A percentile compares a stretch with the other conserved stretches of the same genome.
Evolutionary conservation across 2,888 invertebrate genomes (phyloP).

Genomic region (Polyommatus iphigenia): DNA sequence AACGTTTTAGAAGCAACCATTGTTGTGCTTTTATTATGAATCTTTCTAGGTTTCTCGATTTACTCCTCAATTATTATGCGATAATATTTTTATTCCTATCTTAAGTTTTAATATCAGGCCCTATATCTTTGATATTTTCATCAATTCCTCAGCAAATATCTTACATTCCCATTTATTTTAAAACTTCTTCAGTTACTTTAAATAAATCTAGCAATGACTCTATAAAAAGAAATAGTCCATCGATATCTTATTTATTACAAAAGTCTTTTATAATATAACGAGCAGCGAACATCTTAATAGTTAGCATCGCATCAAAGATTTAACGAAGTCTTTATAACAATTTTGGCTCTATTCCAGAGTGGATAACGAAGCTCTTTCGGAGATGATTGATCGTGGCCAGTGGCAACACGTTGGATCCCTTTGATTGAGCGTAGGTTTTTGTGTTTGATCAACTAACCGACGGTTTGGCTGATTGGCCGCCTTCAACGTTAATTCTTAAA

Average conservation of each 20-base stretch:
- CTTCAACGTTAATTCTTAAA: constrained; percentile 71
- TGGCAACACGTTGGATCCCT: constrained; percentile 69
- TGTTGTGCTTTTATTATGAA: neutral
- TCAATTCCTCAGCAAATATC: neutral
- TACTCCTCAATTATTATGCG: neutral
- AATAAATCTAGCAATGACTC: constrained; percentile 9
- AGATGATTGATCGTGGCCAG: constrained; percentile 69
- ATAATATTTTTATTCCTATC: neutral
- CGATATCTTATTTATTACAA: constrained; percentile 27
- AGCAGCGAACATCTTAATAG: constrained; percentile 54
- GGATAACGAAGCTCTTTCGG: constrained; percentile 55
- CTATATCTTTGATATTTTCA: neutral
- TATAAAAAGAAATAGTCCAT: constrained; percentile 24
- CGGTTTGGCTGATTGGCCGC: constrained; percentile 68
- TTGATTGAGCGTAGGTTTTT: constrained; percentile 77
- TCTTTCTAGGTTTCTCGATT: neutral
- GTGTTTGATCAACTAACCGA: constrained; percentile 76
- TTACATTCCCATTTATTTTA: neutral
- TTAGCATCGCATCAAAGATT: constrained; percentile 61
- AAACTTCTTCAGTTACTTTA: neutral
- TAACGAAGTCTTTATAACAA: constrained; percentile 74
- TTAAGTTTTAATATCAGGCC: neutral
- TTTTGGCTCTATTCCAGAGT: constrained; percentile 70
- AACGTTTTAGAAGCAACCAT: neutral
- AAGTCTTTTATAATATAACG: constrained; percentile 45